Conservation (phyloP, 2,888 invertebrate genomes). For the Caenorhabditis sp. region DNA sequence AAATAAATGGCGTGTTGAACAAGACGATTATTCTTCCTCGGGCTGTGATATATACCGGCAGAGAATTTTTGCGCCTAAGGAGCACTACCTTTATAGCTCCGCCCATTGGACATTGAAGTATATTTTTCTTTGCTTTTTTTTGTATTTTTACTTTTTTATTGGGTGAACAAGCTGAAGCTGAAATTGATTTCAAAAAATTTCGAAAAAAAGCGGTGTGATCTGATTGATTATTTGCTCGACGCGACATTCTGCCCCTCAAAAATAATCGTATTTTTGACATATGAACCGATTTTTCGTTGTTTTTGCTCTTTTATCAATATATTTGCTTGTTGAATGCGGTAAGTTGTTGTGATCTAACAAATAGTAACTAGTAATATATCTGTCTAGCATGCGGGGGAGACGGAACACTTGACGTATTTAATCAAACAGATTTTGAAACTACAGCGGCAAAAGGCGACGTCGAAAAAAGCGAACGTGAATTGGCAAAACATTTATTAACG, state of each 20-base stretch:
- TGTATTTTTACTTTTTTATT: conserved; percentile 1
- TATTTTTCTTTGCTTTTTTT: conserved; percentile 15
- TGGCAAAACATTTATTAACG: conserved; percentile 42
- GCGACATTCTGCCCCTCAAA: not conserved
- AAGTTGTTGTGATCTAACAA: conserved; percentile 4
- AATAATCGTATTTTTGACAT: not conserved
- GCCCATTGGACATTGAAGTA: conserved; percentile 27
- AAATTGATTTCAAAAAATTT: not conserved
- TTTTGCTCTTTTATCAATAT: conserved; percentile 16
- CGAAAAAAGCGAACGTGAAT: conserved; percentile 41
- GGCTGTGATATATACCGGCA: conserved; percentile 27
- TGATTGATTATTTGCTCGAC: conserved; percentile 1
- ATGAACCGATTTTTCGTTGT: conserved; percentile 27
- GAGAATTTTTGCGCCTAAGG: not conserved
- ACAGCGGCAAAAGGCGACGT: conserved; percentile 9
- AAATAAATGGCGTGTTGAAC: conserved; percentile 50
- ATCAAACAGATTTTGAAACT: not conserved
- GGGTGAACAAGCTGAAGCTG: not conserved
- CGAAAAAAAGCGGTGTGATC: not conserved
- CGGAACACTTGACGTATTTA: conserved; percentile 1
- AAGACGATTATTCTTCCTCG: conserved; percentile 45
- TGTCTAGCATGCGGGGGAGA: not conserved
- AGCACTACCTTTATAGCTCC: not conserved
- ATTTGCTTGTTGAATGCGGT: conserved; percentile 32
- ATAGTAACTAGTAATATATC: not conserved